phyloP scores from a whole-genome alignment of 2,888 invertebrate genomes.

The Eurytoma californica region DNA sequence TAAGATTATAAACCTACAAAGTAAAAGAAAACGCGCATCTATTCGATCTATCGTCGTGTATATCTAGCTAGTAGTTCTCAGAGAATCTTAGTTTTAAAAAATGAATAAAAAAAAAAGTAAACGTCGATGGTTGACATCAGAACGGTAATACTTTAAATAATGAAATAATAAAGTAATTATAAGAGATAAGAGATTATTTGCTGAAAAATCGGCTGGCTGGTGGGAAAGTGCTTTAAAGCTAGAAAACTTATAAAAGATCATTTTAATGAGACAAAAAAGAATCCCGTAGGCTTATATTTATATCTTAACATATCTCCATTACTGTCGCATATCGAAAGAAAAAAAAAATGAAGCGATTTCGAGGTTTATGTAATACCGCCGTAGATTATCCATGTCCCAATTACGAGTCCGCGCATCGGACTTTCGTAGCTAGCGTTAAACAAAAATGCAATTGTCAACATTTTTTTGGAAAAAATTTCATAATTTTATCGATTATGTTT shows the following conservation, averaged over 20 bases:
- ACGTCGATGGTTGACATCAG: conserved; percentile 1
- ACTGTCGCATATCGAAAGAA: not conserved
- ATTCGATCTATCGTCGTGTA: conserved; percentile 48
- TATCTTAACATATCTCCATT: conserved; percentile 61
- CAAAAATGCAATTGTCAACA: no score
- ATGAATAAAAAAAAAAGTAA: not conserved
- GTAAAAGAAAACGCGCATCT: conserved; percentile 31
- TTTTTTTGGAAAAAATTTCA: no score
- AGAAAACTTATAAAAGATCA: conserved; percentile 39
- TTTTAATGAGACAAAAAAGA: conserved; percentile 7
- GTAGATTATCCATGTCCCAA: no score
- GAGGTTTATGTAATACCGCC: not conserved
- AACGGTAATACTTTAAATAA: conserved; percentile 1
- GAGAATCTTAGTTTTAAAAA: conserved; percentile 33
- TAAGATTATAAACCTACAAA: conserved; percentile 28
- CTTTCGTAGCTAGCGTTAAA: no score
- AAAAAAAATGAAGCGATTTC: not conserved
- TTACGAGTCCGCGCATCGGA: no score
- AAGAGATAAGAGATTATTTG: conserved; percentile 26
- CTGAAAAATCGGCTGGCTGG: conserved; percentile 24
- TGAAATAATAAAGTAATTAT: conserved; percentile 7
- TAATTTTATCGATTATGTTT: no score
- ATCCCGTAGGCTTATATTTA: conserved; percentile 21
- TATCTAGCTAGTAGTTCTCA: conserved; percentile 25
- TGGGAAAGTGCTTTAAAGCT: conserved; percentile 61